Conservation (phyloP, 2,888 invertebrate genomes). For the Rhopalosiphum nymphaeae region DNA sequence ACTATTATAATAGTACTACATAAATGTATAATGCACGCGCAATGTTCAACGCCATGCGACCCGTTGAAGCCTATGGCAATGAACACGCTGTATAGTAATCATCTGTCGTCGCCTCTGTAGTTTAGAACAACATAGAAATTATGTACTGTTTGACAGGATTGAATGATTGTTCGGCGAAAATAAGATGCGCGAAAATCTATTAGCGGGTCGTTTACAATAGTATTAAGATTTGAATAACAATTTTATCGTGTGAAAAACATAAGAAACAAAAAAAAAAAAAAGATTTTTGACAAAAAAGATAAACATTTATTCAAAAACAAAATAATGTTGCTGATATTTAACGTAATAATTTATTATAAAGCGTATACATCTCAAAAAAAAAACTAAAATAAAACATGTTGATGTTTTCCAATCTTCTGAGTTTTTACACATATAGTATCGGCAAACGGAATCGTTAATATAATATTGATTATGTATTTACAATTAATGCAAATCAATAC, state of each 20-base stretch:
- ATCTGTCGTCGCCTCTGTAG: slow-evolving; percentile 10
- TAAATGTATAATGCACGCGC: slow-evolving; percentile 11
- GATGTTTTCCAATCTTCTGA: background rate
- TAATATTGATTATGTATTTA: background rate
- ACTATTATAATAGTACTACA: slow-evolving; percentile 27
- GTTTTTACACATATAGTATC: background rate
- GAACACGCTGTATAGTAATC: slow-evolving; percentile 8
- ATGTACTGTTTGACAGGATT: background rate
- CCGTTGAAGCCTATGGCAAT: slow-evolving; percentile 11
- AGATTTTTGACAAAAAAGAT: background rate
- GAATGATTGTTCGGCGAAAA: background rate
- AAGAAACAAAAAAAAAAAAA: background rate
- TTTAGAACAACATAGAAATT: background rate
- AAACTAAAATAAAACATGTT: background rate
- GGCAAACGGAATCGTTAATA: background rate
- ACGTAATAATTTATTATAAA: background rate
- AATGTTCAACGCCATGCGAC: slow-evolving; percentile 19
- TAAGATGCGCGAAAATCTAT: background rate
- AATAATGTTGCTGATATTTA: background rate
- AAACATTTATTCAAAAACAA: background rate
- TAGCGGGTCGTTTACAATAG: background rate
- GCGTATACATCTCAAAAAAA: background rate
- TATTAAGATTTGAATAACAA: background rate
- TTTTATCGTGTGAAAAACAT: background rate
- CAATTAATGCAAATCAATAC: background rate